Base-by-base conservation (phyloP, 64 coral and sea anemone genomes). In the Montipora efflorescens region DNA sequence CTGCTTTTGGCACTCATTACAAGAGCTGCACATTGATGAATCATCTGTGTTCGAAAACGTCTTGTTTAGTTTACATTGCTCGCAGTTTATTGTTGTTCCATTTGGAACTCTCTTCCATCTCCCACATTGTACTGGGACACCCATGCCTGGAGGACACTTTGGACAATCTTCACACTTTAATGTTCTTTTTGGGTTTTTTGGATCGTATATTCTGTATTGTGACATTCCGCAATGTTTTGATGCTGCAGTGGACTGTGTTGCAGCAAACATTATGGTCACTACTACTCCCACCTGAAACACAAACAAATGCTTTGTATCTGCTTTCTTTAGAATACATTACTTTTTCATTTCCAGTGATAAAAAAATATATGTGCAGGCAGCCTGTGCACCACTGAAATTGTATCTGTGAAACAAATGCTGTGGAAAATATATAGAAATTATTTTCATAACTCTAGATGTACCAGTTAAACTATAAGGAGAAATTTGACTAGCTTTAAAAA, bases 141-240 rank as follows among this genome's bases (percentile, higher is more conserved):
- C 89, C 5, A 68, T 3, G 13, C 89, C 89, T 5, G 11, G 13
- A 4, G 89, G 89, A 67, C 89, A 90, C 12, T 69, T 47, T 22
- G 77, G 77, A 23, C 89, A 90, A 5, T 1, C 4, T 23, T 5
- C 6, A 5, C 89, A 90, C 5, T 3, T 49, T 1, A 3, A 2
- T 0, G 23, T 3, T 15, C 1, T 55, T 1, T 43, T 0, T 64
- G 53, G 55, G 3, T 62, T 61, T 23, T 5, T 14, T 13, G 57
- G 55, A 7, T 62, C 4, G 5, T 14, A 13, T 10, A 82, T 2
- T 4, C 3, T 61, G 55, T 59, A 62, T 43, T 82, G 7, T 62
- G 22, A 43, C 15, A 44, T 1, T 13, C 4, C 3, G n/a, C 82
- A 85, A 0, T 5, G 0, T 19, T 4, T 8, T 3, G 3, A 11